These are phyloP conservation scores for Siderastrea siderea DNA, from an alignment of 92 coral and sea anemone genomes.

Conservation along the genomic window DNA sequence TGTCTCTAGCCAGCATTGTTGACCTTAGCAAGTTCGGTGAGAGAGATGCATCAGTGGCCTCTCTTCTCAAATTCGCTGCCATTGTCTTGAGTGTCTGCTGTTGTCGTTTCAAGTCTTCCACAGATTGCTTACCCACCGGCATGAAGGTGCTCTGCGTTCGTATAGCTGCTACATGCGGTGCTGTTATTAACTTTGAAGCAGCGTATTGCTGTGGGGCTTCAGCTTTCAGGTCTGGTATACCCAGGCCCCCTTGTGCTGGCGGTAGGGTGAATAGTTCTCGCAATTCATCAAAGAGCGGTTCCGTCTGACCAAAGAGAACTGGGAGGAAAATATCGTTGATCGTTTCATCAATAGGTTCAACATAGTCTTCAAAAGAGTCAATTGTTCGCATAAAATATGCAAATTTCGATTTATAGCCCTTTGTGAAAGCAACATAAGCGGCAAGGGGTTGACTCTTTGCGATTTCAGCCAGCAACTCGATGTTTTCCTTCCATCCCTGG, in stretches of 20 bases:
- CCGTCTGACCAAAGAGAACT: conserved; percentile 51
- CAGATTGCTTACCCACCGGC: too few relatives aligned
- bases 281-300: conserved; percentile 42
- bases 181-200: too few relatives aligned
- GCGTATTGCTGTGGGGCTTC: conserved; percentile 61
- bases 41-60: conserved; percentile 40
- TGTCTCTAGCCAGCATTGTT: too few relatives aligned
- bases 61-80: too few relatives aligned
- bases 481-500: conserved; percentile 14
- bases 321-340: conserved; percentile 12
- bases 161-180: too few relatives aligned
- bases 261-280: conserved; percentile 36
- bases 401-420: conserved; percentile 36
- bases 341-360: conserved; percentile 34
- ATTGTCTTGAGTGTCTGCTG: too few relatives aligned
- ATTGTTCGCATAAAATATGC: conserved; percentile 46
- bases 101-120: too few relatives aligned
- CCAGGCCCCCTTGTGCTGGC: conserved; percentile 62
- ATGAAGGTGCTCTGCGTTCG: too few relatives aligned
- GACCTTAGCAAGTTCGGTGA: too few relatives aligned
- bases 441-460: conserved; percentile 51
- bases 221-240: conserved; percentile 45
- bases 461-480: conserved; percentile 30
- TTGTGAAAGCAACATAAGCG: conserved; percentile 34
- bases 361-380: conserved; percentile 39